phyloP scores from a whole-genome alignment of 2,113 vertebrate species.

The Nycticebus coucang region DNA sequence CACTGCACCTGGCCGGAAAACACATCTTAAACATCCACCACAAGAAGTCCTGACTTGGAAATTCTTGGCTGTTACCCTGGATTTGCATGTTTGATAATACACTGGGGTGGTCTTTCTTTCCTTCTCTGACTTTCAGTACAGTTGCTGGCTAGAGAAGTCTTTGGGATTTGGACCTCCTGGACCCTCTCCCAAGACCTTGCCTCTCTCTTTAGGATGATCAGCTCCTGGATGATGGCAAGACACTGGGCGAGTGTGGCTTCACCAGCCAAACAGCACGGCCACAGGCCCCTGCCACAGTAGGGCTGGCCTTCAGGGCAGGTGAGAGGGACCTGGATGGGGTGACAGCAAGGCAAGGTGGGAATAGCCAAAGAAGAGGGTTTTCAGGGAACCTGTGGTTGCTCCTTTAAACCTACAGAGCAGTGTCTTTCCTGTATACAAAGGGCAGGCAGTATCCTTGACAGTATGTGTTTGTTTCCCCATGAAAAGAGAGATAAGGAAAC shows the following conservation, averaged over 20 bases:
- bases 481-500: not conserved
- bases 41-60: not conserved
- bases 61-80: not conserved
- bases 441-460: too few relatives aligned
- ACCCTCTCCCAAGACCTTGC: not conserved
- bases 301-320: slow-evolving; percentile 93
- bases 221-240: slow-evolving; percentile 92
- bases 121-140: not conserved
- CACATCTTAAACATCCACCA: not conserved
- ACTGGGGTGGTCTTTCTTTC: not conserved
- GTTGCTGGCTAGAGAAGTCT: not conserved
- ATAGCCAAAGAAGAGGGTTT: not conserved
- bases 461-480: not conserved
- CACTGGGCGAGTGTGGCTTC: slow-evolving; percentile 93
- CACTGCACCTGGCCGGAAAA: too few relatives aligned
- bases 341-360: not conserved
- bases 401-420: not conserved
- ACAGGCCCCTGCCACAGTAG: slow-evolving; percentile 94
- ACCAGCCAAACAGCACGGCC: slow-evolving; percentile 94
- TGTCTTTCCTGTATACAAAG: not conserved
- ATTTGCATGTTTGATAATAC: not conserved
- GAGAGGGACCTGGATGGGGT: slow-evolving; percentile 28
- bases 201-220: slow-evolving; percentile 90
- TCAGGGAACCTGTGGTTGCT: not conserved
- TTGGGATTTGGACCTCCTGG: not conserved